A percentile compares a stretch with the other conserved stretches of the same genome.
Evolutionary conservation across 2,888 invertebrate genomes (phyloP).

Genomic region (Plusia festucae): DNA sequence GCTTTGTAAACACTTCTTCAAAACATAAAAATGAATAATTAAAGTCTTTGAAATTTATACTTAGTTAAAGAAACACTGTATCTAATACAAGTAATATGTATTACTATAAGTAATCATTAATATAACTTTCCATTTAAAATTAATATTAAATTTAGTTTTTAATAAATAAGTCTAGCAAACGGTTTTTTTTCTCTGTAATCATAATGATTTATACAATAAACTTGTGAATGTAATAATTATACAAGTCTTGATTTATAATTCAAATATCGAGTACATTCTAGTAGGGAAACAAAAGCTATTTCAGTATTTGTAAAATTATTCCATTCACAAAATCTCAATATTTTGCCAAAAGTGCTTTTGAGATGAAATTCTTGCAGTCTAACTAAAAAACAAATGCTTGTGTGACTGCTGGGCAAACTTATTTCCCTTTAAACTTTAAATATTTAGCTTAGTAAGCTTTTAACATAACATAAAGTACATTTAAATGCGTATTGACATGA

Average conservation of each 20-base stretch:
- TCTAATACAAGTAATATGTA: too few relatives aligned
- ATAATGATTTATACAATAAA: not conserved
- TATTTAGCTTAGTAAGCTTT: too few relatives aligned
- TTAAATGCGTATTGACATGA: too few relatives aligned
- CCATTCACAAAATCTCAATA: conserved; percentile 22
- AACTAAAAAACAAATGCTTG: too few relatives aligned
- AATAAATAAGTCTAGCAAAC: conserved; percentile 25
- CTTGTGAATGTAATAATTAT: conserved; percentile 29
- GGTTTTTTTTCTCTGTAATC: conserved; percentile 39
- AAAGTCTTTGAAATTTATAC: not conserved
- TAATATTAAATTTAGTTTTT: conserved; percentile 27
- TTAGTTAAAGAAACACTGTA: too few relatives aligned
- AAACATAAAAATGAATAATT: not conserved
- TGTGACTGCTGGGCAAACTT: too few relatives aligned
- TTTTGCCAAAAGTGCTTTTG: conserved; percentile 39
- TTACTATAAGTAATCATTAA: too few relatives aligned
- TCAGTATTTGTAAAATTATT: conserved; percentile 11
- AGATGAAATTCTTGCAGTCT: conserved; percentile 8
- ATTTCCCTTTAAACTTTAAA: too few relatives aligned
- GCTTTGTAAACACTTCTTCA: not conserved
- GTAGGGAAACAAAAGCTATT: not conserved
- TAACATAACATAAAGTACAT: too few relatives aligned
- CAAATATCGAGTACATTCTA: too few relatives aligned
- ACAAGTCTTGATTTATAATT: too few relatives aligned
- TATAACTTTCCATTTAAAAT: not conserved